phyloP scores from a whole-genome alignment of 2,797 vertebrate genomes.

The Arctocebus calabarensis region DNA sequence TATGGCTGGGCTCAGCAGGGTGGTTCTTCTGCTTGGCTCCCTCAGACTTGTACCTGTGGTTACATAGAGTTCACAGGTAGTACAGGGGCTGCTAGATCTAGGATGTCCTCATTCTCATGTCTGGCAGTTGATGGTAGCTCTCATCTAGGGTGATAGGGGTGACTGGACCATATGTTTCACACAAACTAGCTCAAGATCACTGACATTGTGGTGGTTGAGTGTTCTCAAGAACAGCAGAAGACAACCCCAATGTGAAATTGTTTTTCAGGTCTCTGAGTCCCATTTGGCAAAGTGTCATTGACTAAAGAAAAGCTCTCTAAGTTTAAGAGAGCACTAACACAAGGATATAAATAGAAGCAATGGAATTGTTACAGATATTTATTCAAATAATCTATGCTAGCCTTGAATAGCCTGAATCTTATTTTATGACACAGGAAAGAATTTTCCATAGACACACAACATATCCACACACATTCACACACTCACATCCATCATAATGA shows the following conservation, averaged over 20 bases:
- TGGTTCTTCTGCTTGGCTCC: not conserved
- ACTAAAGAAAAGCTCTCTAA: slow-evolving; percentile 52
- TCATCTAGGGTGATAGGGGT: not conserved
- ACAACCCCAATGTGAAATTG: not conserved
- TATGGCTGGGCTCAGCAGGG: not conserved
- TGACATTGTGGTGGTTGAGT: not conserved
- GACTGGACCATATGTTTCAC: not conserved
- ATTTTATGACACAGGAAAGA: slow-evolving; percentile 33
- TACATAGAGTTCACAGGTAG: not conserved
- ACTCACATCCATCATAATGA: not conserved
- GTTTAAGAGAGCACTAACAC: not conserved
- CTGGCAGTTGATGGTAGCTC: not conserved
- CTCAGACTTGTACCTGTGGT: not conserved
- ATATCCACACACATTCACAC: not conserved
- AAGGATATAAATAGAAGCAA: not conserved
- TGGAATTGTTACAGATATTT: not conserved
- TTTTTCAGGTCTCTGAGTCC: slow-evolving; percentile 32
- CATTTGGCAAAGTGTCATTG: not conserved
- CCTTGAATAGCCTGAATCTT: slow-evolving; percentile 13
- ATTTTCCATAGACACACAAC: not conserved
- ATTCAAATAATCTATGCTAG: not conserved
- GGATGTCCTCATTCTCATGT: not conserved
- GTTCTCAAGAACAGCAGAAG: not conserved
- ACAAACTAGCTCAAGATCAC: not conserved
- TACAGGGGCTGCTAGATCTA: not conserved